These are phyloP conservation scores for Hybos culiciformis DNA, from an alignment of 2,888 invertebrate species.

Conservation along the genomic window DNA sequence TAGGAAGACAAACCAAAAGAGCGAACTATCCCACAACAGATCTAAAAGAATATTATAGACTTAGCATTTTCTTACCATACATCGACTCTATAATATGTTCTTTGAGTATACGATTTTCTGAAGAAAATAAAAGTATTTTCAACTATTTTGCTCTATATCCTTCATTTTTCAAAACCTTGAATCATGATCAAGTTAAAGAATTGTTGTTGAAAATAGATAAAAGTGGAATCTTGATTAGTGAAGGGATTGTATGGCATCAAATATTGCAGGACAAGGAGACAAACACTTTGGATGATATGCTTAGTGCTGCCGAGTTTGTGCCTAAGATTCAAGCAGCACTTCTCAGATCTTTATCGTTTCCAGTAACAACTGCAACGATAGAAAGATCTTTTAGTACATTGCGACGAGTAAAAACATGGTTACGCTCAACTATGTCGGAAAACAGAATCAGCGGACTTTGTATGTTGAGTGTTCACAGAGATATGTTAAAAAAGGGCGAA, in stretches of 20 bases:
- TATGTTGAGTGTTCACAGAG: background rate
- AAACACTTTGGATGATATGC: too few relatives aligned
- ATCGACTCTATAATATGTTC: background rate
- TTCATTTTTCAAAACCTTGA: too few relatives aligned
- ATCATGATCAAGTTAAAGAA: too few relatives aligned
- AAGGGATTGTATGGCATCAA: too few relatives aligned
- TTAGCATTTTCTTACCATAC: background rate
- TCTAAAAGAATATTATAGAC: slow-evolving; percentile 1
- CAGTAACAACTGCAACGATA: background rate
- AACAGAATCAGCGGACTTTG: background rate
- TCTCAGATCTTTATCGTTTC: background rate
- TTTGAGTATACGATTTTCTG: background rate
- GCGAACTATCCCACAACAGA: background rate
- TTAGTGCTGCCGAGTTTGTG: too few relatives aligned
- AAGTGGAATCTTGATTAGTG: too few relatives aligned
- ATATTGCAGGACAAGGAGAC: too few relatives aligned
- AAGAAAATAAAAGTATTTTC: background rate
- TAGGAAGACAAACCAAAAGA: background rate
- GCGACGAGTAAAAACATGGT: background rate
- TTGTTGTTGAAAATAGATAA: too few relatives aligned
- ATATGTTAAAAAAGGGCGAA: too few relatives aligned
- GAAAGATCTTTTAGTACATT: background rate
- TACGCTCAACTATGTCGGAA: background rate
- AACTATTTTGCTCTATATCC: too few relatives aligned
- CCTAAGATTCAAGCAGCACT: too few relatives aligned